A percentile compares a stretch with the other conserved stretches of the same genome.
Conservation (phyloP, 2,113 vertebrate genomes). For the Suricata suricatta region DNA sequence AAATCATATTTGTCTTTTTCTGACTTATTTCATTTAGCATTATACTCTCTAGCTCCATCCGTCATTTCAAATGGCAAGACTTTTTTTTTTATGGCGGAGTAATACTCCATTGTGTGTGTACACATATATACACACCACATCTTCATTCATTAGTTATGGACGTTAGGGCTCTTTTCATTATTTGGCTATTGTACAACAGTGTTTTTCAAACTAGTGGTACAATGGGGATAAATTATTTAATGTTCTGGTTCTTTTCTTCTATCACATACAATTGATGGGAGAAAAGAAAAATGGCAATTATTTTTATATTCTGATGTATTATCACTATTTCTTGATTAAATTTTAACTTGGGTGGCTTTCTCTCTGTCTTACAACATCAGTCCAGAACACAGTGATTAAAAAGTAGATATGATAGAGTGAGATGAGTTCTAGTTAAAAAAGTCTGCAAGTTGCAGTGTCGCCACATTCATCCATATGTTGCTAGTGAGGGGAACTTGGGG, state of each 20-base stretch:
- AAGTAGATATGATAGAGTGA: not conserved
- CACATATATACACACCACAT: not conserved
- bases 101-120: not conserved
- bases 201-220: conserved; percentile 1
- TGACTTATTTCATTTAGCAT: not conserved
- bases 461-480: not conserved
- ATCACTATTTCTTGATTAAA: not conserved
- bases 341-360: not conserved
- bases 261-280: not conserved
- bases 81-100: not conserved
- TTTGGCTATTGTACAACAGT: not conserved
- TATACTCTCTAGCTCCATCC: not conserved
- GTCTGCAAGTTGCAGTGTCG: not conserved
- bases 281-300: not conserved
- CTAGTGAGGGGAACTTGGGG: not conserved
- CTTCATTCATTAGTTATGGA: not conserved
- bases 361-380: not conserved
- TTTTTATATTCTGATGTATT: not conserved
- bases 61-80: not conserved
- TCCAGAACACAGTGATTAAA: not conserved
- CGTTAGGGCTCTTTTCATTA: not conserved
- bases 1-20: not conserved
- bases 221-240: not conserved
- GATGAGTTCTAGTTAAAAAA: not conserved
- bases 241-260: not conserved